Conservation (phyloP, 2,888 invertebrate species). For the Hemistola chrysoprasaria region DNA sequence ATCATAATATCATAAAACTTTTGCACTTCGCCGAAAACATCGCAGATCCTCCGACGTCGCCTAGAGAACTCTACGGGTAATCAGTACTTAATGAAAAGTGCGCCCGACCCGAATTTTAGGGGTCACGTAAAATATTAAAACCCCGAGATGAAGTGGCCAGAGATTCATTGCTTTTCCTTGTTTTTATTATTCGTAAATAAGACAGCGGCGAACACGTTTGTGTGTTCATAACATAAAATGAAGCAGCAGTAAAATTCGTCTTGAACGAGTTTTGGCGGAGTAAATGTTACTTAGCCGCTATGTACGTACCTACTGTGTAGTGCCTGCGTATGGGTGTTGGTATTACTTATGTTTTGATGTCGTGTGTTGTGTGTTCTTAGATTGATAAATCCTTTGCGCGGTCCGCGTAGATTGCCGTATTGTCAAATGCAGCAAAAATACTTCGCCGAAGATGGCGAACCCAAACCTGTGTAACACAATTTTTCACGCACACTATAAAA, state of each 20-base stretch:
- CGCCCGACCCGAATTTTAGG: constrained; percentile 69
- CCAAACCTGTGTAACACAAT: no score
- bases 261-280: constrained; percentile 47
- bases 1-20: constrained; percentile 80
- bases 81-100: constrained; percentile 80
- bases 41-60: constrained; percentile 56
- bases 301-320: constrained; percentile 40
- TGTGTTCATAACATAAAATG: constrained; percentile 75
- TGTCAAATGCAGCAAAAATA: no score
- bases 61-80: constrained; percentile 68
- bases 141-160: constrained; percentile 78
- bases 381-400: no score
- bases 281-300: constrained; percentile 63
- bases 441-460: no score
- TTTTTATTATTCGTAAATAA: constrained; percentile 82
- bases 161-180: constrained; percentile 79
- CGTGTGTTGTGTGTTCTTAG: constrained; percentile 10
- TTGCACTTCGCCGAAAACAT: constrained; percentile 74
- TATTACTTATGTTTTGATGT: constrained; percentile 31
- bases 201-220: constrained; percentile 45
- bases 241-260: constrained; percentile 65
- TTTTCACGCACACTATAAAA: no score
- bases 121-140: constrained; percentile 83
- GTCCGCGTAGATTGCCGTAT: no score
- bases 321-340: constrained; percentile 41